Evolutionary conservation across 2,113 vertebrate species (phyloP).

Genomic region (Pipa parva): DNA sequence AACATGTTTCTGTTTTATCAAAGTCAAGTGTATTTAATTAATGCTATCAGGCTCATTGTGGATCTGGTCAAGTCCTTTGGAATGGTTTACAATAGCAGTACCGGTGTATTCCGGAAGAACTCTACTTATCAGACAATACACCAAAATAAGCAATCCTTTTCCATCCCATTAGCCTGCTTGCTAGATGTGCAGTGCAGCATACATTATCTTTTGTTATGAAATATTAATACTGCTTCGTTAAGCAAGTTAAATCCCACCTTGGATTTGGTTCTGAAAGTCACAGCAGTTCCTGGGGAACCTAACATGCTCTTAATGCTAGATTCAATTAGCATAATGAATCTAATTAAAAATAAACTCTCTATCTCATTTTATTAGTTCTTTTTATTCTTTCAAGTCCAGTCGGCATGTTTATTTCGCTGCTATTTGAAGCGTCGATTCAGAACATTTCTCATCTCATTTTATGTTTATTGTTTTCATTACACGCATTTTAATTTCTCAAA

Average conservation of each 20-base stretch:
- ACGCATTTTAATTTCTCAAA: not conserved
- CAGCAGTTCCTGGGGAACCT: slow-evolving; percentile 44
- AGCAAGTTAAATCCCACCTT: slow-evolving; percentile 60
- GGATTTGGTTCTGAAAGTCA: slow-evolving; percentile 38
- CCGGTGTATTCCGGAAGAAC: slow-evolving; percentile 58
- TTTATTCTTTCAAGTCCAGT: slow-evolving; percentile 31
- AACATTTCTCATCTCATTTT: slow-evolving; percentile 27
- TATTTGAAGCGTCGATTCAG: slow-evolving; percentile 20
- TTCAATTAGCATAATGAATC: slow-evolving; percentile 42
- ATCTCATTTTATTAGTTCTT: slow-evolving; percentile 36
- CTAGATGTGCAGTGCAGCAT: slow-evolving; percentile 66
- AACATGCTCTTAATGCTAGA: slow-evolving; percentile 35
- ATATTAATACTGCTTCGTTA: slow-evolving; percentile 68
- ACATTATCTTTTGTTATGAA: slow-evolving; percentile 69
- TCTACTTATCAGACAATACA: slow-evolving; percentile 53
- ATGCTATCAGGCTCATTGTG: slow-evolving; percentile 50
- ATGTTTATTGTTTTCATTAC: slow-evolving; percentile 28
- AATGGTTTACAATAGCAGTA: slow-evolving; percentile 46
- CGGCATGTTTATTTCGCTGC: slow-evolving; percentile 30
- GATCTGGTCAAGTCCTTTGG: slow-evolving; percentile 57
- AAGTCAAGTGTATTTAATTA: slow-evolving; percentile 59
- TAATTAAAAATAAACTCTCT: slow-evolving; percentile 37
- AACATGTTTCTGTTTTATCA: slow-evolving; percentile 48
- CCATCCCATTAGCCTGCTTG: slow-evolving; percentile 36
- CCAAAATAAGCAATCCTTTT: slow-evolving; percentile 50